Evolutionary conservation across 2,113 vertebrate genomes (phyloP), one percentile per base, ranked within the genome.

Genomic region (Melanerpes aurifrons): DNA sequence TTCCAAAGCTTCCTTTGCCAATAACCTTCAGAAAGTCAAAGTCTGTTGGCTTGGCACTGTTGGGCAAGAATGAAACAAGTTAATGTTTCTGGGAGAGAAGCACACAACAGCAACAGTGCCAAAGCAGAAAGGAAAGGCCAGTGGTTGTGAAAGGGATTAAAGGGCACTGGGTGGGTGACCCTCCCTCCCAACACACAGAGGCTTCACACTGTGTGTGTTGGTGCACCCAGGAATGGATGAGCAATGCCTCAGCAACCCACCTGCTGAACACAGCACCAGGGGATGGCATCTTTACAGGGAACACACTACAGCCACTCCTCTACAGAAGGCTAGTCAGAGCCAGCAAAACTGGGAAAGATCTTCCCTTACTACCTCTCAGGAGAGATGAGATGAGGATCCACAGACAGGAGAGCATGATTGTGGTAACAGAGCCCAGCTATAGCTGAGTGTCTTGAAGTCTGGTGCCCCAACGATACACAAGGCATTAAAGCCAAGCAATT

Each of bases 1-100:
- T 98, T 83, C 98, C 98, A 69, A 98, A 98, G 89, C 97, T 98
- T 90, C 98, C 98, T 97, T 98, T 98, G 87, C 98, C 98, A 90
- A 98, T 98, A 91, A 98, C 96, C 92, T 97, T 98, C 94, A 98
- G 97, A 92, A 98, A 98, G 77, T 98, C 98, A 74, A 98, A 98
- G 94, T 98, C 98, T 9, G 98, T 98, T 80, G 98, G 98, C 81
- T 97, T 97, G 93, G 98, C 98, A 95, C 98, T 98, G 95, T 91
- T 73, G n/a, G 82, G 85, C 66, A 91, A 95, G 62, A 86, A 93
- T 5, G n/a, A 75, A 92, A 26, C 56, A n/a, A 82, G 90, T 92
- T 94, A 96, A 87, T 81, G 66, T 90, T 90, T 86, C 82, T 81
- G 66, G 17, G 78, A 94, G 83, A 78, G 40, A 90, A 86, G 78